These are phyloP conservation scores for Buphagus erythrorhynchus DNA, from an alignment of 2,797 vertebrate species.

Conservation along the genomic window DNA sequence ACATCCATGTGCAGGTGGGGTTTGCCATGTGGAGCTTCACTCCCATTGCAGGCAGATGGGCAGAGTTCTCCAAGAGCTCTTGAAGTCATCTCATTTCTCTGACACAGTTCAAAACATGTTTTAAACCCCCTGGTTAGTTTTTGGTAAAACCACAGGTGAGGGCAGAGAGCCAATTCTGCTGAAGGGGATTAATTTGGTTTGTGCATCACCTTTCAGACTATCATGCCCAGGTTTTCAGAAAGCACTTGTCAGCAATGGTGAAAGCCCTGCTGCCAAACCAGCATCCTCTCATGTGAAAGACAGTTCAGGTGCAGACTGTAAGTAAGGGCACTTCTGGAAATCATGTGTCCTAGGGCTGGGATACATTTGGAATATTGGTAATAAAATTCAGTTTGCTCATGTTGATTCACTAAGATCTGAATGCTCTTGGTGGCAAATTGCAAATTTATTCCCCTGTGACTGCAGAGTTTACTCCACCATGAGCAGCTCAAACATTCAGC, in stretches of 20 bases:
- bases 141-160: not conserved
- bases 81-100: not conserved
- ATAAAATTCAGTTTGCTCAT: not conserved
- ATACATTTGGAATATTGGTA: not conserved
- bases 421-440: not conserved
- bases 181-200: not conserved
- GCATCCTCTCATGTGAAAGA: not conserved
- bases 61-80: not conserved
- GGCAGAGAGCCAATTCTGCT: not conserved
- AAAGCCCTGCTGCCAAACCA: not conserved
- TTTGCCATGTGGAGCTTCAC: not conserved
- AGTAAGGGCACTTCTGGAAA: not conserved
- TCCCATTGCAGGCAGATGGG: accelerated
- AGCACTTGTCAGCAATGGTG: not conserved
- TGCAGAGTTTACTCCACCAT: not conserved
- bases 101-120: not conserved
- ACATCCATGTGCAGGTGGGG: accelerated
- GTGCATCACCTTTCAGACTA: not conserved
- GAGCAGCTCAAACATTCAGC: not conserved
- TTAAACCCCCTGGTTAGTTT: not conserved
- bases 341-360: not conserved
- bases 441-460: not conserved
- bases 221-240: not conserved
- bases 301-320: not conserved
- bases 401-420: not conserved